phyloP scores from a whole-genome alignment of 2,888 invertebrate species.

The Osedax frankpressi region DNA sequence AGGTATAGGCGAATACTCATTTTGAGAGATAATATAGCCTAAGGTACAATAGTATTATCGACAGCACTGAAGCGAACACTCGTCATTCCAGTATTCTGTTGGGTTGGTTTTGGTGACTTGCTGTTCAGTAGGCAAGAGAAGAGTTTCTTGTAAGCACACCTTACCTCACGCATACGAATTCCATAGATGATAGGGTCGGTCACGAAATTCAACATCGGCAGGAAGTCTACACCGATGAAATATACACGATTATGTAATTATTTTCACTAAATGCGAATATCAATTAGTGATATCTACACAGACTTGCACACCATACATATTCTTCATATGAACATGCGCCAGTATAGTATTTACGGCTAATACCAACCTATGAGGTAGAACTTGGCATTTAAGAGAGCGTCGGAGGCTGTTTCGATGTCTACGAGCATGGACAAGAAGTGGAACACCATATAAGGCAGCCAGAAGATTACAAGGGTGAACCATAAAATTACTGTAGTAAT shows the following conservation, averaged over 20 bases:
- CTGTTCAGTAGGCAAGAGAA: slow-evolving; percentile 25
- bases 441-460: slow-evolving; percentile 29
- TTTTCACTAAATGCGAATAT: too few relatives aligned
- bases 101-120: slow-evolving; percentile 17
- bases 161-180: slow-evolving; percentile 29
- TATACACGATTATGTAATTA: too few relatives aligned
- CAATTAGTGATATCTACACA: neutral
- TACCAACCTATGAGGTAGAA: slow-evolving; percentile 25
- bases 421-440: slow-evolving; percentile 27
- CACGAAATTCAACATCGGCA: slow-evolving; percentile 29
- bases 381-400: slow-evolving; percentile 25
- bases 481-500: slow-evolving; percentile 29
- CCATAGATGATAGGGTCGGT: slow-evolving; percentile 30
- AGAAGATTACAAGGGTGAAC: slow-evolving; percentile 28
- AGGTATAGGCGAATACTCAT: too few relatives aligned
- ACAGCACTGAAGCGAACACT: slow-evolving; percentile 24
- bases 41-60: slow-evolving; percentile 22
- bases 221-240: slow-evolving; percentile 23
- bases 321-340: too few relatives aligned
- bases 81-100: neutral
- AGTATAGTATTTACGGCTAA: too few relatives aligned
- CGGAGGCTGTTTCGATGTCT: slow-evolving; percentile 20
- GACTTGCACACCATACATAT: neutral
- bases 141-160: slow-evolving; percentile 26
- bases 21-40: too few relatives aligned